Percentiles rank a stretch among this genome's conserved stretches.
Conservation (phyloP, 2,113 vertebrate species). For the Cathartes aura region DNA sequence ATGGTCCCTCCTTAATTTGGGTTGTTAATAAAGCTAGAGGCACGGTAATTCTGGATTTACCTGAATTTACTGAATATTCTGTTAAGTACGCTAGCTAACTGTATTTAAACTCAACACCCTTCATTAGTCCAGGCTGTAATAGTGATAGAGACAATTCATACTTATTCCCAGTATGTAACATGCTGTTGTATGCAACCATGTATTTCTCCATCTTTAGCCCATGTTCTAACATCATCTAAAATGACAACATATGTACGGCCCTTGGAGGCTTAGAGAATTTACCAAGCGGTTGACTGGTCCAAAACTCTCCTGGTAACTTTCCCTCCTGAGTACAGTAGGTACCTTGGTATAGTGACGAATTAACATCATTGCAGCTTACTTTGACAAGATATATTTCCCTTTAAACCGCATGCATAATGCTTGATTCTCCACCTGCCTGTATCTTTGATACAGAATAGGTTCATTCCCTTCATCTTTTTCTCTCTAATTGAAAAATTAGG, state of each 20-base stretch:
- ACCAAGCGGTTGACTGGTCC: background rate
- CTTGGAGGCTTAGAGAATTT: background rate
- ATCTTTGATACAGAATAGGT: background rate
- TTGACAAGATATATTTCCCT: background rate
- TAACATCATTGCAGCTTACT: background rate
- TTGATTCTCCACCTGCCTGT: background rate
- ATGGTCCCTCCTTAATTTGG: background rate
- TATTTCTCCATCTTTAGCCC: background rate
- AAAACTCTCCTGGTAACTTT: background rate
- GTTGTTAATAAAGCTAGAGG: background rate
- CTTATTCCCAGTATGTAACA: background rate
- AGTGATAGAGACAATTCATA: background rate
- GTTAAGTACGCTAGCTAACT: background rate
- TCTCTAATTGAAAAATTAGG: background rate
- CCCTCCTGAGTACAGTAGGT: background rate
- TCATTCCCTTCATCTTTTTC: background rate
- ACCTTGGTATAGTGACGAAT: background rate
- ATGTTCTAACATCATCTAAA: background rate
- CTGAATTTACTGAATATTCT: background rate
- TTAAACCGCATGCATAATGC: background rate
- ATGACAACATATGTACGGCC: background rate
- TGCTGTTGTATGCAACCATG: background rate
- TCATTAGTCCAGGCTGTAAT: background rate
- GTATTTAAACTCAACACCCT: background rate
- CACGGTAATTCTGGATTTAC: background rate